phyloP scores from a whole-genome alignment of 2,888 invertebrate genomes.

The Ganaspis brasiliensis region DNA sequence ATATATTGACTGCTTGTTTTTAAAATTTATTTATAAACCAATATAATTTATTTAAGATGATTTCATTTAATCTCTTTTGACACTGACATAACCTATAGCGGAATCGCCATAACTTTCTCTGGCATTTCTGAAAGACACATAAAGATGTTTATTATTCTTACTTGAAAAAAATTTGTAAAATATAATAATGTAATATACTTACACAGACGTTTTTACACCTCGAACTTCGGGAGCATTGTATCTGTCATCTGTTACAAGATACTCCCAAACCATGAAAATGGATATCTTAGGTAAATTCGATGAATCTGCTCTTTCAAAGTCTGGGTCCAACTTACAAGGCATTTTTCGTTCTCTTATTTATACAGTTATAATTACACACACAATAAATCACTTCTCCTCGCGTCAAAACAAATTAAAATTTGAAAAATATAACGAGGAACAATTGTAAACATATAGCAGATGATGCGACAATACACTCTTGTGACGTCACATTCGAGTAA shows the following conservation, averaged over 20 bases:
- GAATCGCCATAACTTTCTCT: constrained; percentile 45
- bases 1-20: too few species aligned
- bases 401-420: too few species aligned
- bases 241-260: constrained; percentile 18
- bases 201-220: constrained; percentile 2
- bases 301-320: constrained; percentile 20
- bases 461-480: too few species aligned
- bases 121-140: not conserved
- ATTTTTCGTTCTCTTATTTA: too few species aligned
- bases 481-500: too few species aligned
- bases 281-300: constrained; percentile 29
- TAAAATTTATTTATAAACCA: too few species aligned
- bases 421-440: too few species aligned
- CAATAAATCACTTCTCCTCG: too few species aligned
- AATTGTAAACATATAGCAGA: too few species aligned
- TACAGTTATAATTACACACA: too few species aligned
- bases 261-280: constrained; percentile 26
- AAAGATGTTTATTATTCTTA: constrained; percentile 13
- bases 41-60: too few species aligned
- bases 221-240: constrained; percentile 37
- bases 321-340: not conserved
- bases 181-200: not conserved
- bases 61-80: constrained; percentile 27
- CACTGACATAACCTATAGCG: constrained; percentile 44
- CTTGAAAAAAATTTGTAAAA: not conserved